Conservation (phyloP, 1,140 invertebrate genomes). For the Pachypeltis micranthus region DNA sequence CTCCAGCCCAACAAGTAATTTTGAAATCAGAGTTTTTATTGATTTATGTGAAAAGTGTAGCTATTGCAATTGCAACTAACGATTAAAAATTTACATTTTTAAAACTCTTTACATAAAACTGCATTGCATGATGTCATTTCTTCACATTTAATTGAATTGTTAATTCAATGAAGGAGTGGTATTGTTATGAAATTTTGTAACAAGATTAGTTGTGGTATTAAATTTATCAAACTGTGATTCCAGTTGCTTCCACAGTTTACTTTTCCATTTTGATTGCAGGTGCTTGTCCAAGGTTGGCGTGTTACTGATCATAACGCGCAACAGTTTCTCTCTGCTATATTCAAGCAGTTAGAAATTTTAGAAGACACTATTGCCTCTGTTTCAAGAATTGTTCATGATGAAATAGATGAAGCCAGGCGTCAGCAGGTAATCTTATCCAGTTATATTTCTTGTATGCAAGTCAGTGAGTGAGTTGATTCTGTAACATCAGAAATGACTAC, state of each 20-base stretch:
- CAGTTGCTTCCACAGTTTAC: neutral
- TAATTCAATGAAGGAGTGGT: too few relatives aligned
- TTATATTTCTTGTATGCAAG: too few relatives aligned
- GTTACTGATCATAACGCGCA: conserved; percentile 49
- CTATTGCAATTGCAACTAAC: conserved; percentile 1
- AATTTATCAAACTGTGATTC: too few relatives aligned
- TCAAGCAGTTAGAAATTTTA: conserved; percentile 44
- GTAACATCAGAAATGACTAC: too few relatives aligned
- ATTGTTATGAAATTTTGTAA: too few relatives aligned
- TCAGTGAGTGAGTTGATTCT: too few relatives aligned
- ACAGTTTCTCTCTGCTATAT: conserved; percentile 45
- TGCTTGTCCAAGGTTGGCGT: conserved; percentile 60
- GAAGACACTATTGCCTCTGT: conserved; percentile 50
- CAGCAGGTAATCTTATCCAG: conserved; percentile 18
- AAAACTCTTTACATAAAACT: too few relatives aligned
- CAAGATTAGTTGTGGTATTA: too few relatives aligned
- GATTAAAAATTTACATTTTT: too few relatives aligned
- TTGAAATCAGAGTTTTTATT: neutral
- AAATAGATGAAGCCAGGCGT: conserved; percentile 36
- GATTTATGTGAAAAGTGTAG: neutral
- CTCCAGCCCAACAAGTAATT: conserved; percentile 51
- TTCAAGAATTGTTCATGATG: conserved; percentile 41
- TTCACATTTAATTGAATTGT: too few relatives aligned
- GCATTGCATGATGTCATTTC: too few relatives aligned
- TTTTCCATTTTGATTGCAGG: conserved; percentile 33